Evolutionary conservation across 1,140 invertebrate species (phyloP), one percentile per base, ranked within the genome.

Genomic region (Aradophagus sp.): DNA sequence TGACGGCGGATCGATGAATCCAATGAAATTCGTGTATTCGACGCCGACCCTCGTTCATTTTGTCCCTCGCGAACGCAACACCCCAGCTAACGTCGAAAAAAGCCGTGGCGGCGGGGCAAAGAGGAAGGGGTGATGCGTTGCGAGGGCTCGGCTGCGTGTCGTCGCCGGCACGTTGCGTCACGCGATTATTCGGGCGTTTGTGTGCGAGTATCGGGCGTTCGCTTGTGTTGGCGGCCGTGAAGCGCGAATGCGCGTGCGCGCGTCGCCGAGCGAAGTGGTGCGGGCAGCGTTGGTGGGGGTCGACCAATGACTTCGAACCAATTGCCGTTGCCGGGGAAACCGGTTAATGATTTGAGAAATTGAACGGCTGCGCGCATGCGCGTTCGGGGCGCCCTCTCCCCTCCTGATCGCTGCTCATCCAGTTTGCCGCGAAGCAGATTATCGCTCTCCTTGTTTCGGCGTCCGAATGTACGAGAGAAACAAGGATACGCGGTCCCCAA

Each of bases 321-420:
- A 69, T 32, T 58, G 38, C 76, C 75, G 84, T 85, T 85, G 81
- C 82, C 83, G 82, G 74, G 84, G 83, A 75, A 82, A 84, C 84
- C 81, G 81, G 80, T 85, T 84, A 84, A 86, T 84, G 83, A 86
- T 86, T 86, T 83, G 82, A 83, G 81, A 78, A 84, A 83, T 82
- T 83, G 78, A 80, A 74, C 76, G 74, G 65, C n/a, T 32, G 38
- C 45, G 67, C 58, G 59, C 62, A 67, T 55, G 56, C 66, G 73
- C 47, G 41, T 38, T 70, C 45, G 50, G 2, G 44, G 31, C 63
- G 36, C 42, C 6, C 35, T 55, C 47, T 55, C 62, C 50, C 36
- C 26, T 29, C 41, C 41, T 23, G 42, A 27, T 19, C n/a, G 29
- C 32, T 52, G 53, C 53, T 35, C 39, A 26, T 12, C 34, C 26